Evolutionary conservation across 2,113 vertebrate species (phyloP).

Genomic region (Chloebia gouldiae): DNA sequence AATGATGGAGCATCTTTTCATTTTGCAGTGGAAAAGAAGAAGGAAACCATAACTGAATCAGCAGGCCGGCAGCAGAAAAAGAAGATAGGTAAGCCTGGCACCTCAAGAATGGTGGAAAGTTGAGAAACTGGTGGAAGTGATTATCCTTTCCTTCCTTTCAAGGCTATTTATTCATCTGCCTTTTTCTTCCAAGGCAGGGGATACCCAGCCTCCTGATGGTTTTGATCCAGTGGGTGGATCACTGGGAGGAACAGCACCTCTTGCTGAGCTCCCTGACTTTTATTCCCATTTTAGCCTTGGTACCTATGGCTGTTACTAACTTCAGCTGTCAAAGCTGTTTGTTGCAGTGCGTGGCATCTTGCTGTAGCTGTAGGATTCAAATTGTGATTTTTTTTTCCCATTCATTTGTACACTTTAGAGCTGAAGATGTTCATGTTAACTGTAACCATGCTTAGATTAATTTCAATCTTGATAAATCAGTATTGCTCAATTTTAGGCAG

Average conservation of each 20-base stretch:
- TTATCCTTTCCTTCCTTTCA: not conserved
- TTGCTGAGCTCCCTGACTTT: not conserved
- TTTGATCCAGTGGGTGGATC: not conserved
- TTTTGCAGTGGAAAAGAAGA: slow-evolving; percentile 95
- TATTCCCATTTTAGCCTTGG: not conserved
- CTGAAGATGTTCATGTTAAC: not conserved
- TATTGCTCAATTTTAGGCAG: not conserved
- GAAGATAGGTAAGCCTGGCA: slow-evolving; percentile 87
- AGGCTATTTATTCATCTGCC: not conserved
- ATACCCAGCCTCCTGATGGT: not conserved
- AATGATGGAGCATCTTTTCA: slow-evolving; percentile 8
- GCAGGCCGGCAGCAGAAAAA: slow-evolving; percentile 97
- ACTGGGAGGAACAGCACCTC: not conserved
- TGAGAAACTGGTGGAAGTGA: not conserved
- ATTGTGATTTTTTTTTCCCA: not conserved
- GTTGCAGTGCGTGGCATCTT: not conserved
- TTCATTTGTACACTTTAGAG: not conserved
- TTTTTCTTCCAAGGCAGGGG: not conserved
- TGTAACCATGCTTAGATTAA: not conserved
- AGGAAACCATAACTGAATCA: slow-evolving; percentile 96
- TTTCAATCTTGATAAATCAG: not conserved
- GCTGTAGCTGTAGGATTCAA: not conserved
- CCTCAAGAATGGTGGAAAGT: not conserved
- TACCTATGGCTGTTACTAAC: not conserved
- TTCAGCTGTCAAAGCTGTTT: not conserved